A percentile compares a stretch with the other conserved stretches of the same genome.
phyloP scores from a whole-genome alignment of 2,797 vertebrate species.

The Halcyon leucocephala region DNA sequence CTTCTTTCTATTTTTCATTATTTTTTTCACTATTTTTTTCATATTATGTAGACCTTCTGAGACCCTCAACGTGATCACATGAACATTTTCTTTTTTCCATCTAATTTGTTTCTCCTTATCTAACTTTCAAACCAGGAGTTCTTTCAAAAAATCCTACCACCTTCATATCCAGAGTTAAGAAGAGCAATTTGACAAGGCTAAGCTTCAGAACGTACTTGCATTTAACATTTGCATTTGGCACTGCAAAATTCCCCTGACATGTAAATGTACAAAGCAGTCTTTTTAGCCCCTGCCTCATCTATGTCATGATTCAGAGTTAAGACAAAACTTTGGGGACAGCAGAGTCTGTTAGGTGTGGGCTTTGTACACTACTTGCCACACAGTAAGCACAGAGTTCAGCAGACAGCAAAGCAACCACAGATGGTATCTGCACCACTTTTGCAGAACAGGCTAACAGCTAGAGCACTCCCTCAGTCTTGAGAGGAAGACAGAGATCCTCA shows the following conservation, averaged over 20 bases:
- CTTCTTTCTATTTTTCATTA: rapidly evolving
- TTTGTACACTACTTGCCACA: neutral
- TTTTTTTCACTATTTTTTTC: neutral
- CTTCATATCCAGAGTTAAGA: neutral
- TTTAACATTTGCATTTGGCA: neutral
- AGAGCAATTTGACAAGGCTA: neutral
- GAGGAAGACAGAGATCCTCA: neutral
- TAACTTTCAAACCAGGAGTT: neutral
- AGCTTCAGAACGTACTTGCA: neutral
- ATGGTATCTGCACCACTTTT: neutral
- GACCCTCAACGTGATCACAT: neutral
- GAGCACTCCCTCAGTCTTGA: neutral
- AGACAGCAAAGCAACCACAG: neutral
- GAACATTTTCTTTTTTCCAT: neutral
- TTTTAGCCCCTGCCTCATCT: neutral
- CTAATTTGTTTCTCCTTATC: neutral
- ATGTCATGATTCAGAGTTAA: neutral
- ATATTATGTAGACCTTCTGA: neutral
- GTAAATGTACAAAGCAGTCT: neutral
- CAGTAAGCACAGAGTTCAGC: neutral
- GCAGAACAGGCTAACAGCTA: neutral
- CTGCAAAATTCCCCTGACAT: neutral
- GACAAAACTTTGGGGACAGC: neutral
- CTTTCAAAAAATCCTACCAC: neutral
- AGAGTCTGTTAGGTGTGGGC: neutral